Percentiles rank a stretch among this genome's conserved stretches.
These are phyloP conservation scores for Tyrannus savana DNA, from an alignment of 2,113 vertebrate species.

Conservation along the genomic window DNA sequence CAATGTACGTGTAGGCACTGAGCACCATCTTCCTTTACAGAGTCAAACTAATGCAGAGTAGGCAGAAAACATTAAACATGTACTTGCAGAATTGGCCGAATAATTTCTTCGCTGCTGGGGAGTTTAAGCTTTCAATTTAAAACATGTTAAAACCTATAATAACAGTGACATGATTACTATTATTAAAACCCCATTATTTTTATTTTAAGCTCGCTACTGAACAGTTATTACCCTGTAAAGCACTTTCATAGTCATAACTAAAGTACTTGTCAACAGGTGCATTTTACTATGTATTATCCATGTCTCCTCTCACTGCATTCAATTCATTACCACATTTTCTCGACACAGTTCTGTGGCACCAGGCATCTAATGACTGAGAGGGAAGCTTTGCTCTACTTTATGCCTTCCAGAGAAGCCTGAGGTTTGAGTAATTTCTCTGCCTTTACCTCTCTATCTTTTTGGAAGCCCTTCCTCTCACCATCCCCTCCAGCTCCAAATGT, in stretches of 20 bases:
- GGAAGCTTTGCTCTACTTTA: neutral
- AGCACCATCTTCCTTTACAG: neutral
- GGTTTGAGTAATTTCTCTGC: neutral
- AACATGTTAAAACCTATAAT: neutral
- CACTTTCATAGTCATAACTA: neutral
- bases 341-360: accelerated
- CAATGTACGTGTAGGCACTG: neutral
- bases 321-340: neutral
- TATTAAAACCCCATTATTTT: neutral
- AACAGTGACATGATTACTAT: neutral
- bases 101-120: neutral
- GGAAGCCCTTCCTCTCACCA: neutral
- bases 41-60: neutral
- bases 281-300: neutral
- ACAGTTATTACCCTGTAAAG: neutral
- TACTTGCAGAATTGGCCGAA: neutral
- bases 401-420: neutral
- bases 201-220: neutral
- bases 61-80: neutral
- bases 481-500: neutral
- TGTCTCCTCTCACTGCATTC: neutral
- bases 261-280: neutral
- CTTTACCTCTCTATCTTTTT: neutral
- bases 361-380: neutral
- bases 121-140: neutral